These are phyloP conservation scores for Sphaerophoria rueppellii DNA, from an alignment of 2,888 invertebrate species.

Conservation along the genomic window DNA sequence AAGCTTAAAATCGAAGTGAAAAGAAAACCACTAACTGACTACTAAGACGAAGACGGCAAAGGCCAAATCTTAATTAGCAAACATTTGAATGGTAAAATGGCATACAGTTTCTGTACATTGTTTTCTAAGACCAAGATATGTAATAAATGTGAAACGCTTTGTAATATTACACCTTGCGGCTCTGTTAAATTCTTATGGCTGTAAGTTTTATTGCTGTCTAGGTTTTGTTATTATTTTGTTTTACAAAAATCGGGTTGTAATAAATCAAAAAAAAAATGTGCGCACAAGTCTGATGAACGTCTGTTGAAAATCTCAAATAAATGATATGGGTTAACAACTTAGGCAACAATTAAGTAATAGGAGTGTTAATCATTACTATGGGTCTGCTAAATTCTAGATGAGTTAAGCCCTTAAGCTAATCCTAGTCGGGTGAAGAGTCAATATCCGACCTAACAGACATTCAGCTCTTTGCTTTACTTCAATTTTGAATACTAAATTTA, in stretches of 20 bases:
- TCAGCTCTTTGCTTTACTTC: no score
- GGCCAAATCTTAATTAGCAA: conserved; percentile 67
- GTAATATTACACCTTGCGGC: conserved; percentile 23
- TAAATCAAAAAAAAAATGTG: conserved; percentile 5
- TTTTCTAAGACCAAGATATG: conserved; percentile 36
- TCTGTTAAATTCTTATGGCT: conserved; percentile 11
- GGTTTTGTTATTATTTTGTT: background rate
- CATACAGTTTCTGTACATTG: conserved; percentile 15
- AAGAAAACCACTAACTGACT: conserved; percentile 20
- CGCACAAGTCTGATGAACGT: no score
- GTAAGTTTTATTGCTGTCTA: conserved; percentile 30
- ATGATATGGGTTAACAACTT: no score
- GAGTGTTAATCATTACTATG: no score
- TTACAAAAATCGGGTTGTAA: conserved; percentile 7
- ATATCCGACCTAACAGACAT: no score
- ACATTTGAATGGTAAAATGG: conserved; percentile 42
- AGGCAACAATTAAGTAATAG: no score
- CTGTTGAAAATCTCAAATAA: no score
- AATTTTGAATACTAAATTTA: no score
- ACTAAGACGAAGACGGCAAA: conserved; percentile 18
- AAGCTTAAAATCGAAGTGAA: conserved; percentile 31
- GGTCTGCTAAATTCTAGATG: no score
- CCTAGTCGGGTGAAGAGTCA: no score
- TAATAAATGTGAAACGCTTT: conserved; percentile 35
- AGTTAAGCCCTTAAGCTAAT: no score